Conservation (phyloP, 2,797 vertebrate genomes). For the Crossoptilon crossoptilon region DNA sequence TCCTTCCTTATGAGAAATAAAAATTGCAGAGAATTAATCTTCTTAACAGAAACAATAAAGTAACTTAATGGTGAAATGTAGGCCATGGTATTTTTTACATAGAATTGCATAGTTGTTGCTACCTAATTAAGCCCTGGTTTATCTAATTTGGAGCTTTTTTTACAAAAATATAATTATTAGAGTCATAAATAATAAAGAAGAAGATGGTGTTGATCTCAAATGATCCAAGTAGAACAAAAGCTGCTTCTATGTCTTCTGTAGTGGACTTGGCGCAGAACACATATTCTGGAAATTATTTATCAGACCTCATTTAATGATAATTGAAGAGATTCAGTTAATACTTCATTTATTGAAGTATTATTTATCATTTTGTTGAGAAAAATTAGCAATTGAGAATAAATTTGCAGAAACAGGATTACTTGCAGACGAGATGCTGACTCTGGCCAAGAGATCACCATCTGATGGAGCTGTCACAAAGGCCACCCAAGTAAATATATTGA, state of each 20-base stretch:
- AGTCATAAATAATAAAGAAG: rapidly evolving
- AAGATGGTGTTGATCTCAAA: neutral
- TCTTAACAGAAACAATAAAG: neutral
- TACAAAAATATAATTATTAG: neutral
- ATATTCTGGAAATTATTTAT: neutral
- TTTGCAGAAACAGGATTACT: neutral
- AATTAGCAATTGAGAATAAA: neutral
- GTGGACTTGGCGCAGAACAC: neutral
- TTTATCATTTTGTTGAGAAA: neutral
- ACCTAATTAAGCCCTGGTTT: no score
- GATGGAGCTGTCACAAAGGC: neutral
- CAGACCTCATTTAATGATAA: neutral
- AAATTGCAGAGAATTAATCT: neutral
- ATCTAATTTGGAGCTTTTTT: no score
- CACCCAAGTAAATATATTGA: neutral
- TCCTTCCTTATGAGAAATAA: neutral
- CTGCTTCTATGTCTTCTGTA: neutral
- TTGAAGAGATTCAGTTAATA: slow-evolving; percentile 10
- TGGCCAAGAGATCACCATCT: neutral
- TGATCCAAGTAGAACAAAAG: neutral
- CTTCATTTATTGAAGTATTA: neutral
- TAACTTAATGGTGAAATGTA: neutral
- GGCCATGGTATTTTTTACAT: neutral
- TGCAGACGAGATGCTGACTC: neutral
- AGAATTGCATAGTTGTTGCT: neutral